These are phyloP conservation scores for Amblyopsis hoosieri DNA, from an alignment of 2,797 vertebrate species.

Conservation along the genomic window DNA sequence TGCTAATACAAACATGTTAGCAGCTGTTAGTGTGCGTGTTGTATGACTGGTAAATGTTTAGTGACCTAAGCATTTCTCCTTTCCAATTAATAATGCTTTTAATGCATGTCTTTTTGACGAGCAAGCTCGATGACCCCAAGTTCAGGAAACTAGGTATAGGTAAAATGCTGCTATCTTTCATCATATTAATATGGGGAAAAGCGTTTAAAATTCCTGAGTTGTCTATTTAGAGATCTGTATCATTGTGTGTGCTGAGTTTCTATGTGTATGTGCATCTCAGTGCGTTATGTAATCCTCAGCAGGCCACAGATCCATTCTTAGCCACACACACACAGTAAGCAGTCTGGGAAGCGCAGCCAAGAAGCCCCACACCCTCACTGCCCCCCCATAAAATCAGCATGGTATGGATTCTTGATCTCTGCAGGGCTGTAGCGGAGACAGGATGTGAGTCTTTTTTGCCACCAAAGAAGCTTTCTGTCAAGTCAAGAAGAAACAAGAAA, in stretches of 20 bases:
- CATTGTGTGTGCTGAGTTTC: neutral
- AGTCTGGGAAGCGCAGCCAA: conserved; percentile 50
- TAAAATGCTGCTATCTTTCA: no score
- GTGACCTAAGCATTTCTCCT: no score
- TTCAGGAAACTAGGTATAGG: no score
- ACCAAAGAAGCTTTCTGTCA: conserved; percentile 43
- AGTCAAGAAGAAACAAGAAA: no score
- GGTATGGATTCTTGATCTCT: conserved; percentile 60
- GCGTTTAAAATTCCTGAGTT: neutral
- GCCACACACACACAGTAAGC: conserved; percentile 39
- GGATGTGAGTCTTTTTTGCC: conserved; percentile 57
- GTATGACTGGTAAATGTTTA: no score
- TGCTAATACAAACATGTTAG: no score
- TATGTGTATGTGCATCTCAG: conserved; percentile 36
- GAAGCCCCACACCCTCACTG: conserved; percentile 38
- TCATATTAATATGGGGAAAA: no score
- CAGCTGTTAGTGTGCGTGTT: no score
- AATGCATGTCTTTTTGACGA: no score
- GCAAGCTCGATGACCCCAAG: no score
- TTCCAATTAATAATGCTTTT: no score
- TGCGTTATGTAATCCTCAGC: conserved; percentile 76
- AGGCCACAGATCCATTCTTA: conserved; percentile 72
- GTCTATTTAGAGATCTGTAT: no score
- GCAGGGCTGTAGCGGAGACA: conserved; percentile 45
- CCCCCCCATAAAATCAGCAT: conserved; percentile 56